Conservation (phyloP, 2,113 vertebrate genomes). For the Limanda limanda region DNA sequence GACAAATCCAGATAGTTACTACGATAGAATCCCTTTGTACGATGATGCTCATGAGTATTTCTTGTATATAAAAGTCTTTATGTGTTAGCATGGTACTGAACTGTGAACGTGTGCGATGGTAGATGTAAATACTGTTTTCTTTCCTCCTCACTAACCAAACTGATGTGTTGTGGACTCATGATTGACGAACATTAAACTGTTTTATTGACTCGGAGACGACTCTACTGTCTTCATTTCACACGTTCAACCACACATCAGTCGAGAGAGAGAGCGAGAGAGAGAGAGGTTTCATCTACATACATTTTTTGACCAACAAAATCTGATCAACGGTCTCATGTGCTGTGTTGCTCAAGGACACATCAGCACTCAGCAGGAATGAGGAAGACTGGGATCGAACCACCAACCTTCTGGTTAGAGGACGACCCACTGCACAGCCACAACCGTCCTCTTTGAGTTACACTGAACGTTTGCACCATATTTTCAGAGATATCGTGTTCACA, state of each 20-base stretch:
- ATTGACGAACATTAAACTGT: constrained; percentile 86
- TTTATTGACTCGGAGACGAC: constrained; percentile 67
- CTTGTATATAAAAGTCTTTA: constrained; percentile 84
- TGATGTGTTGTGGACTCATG: constrained; percentile 94
- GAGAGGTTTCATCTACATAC: no score
- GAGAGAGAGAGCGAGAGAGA: no score
- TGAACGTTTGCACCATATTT: no score
- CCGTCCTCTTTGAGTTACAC: no score
- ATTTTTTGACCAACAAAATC: no score
- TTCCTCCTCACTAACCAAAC: constrained; percentile 87
- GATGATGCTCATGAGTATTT: constrained; percentile 85
- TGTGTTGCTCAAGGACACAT: no score
- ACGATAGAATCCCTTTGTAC: constrained; percentile 81
- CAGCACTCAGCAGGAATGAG: no score
- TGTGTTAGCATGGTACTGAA: constrained; percentile 93
- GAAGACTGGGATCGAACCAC: no score
- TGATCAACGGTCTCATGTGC: no score
- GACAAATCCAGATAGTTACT: constrained; percentile 67
- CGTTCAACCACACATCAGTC: neutral
- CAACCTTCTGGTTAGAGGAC: no score
- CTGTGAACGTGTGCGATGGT: constrained; percentile 89
- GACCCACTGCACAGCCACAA: no score
- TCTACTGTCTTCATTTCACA: neutral
- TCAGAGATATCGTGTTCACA: no score
- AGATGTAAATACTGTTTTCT: constrained; percentile 92